These are phyloP conservation scores for Drosophila niveifrons DNA, from an alignment of 2,888 invertebrate genomes.

Conservation along the genomic window DNA sequence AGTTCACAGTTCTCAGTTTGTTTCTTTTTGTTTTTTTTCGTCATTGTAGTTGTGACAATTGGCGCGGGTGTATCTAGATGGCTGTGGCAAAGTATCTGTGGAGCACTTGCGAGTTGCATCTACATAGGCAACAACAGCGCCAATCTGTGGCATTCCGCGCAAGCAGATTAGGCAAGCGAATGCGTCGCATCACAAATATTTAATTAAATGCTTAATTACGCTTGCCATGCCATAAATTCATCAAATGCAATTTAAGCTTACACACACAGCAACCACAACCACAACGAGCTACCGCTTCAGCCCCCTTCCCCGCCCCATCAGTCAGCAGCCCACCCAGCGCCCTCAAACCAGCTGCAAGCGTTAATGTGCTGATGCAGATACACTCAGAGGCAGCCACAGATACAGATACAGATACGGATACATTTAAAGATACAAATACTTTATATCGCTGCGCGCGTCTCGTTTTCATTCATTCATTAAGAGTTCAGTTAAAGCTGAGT, in stretches of 20 bases:
- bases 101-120: constrained; percentile 23
- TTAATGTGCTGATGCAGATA: constrained; percentile 48
- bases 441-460: constrained; percentile 51
- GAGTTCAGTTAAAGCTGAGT: constrained; percentile 61
- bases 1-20: neutral
- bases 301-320: neutral
- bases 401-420: constrained; percentile 17
- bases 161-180: constrained; percentile 69
- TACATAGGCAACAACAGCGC: constrained; percentile 53
- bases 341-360: constrained; percentile 26
- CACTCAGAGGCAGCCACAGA: constrained; percentile 28
- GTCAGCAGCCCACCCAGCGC: constrained; percentile 4
- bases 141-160: constrained; percentile 76
- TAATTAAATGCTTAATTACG: constrained; percentile 85
- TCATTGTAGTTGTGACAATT: constrained; percentile 41
- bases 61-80: constrained; percentile 29
- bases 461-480: constrained; percentile 65
- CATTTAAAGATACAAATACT: constrained; percentile 8
- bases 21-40: too few species aligned
- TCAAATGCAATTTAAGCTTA: constrained; percentile 82
- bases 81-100: constrained; percentile 19
- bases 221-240: constrained; percentile 84
- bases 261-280: constrained; percentile 34
- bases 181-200: constrained; percentile 79
- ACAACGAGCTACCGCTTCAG: constrained; percentile 4